Evolutionary conservation across 2,797 vertebrate species (phyloP).

Genomic region (Eulemur albifrons): DNA sequence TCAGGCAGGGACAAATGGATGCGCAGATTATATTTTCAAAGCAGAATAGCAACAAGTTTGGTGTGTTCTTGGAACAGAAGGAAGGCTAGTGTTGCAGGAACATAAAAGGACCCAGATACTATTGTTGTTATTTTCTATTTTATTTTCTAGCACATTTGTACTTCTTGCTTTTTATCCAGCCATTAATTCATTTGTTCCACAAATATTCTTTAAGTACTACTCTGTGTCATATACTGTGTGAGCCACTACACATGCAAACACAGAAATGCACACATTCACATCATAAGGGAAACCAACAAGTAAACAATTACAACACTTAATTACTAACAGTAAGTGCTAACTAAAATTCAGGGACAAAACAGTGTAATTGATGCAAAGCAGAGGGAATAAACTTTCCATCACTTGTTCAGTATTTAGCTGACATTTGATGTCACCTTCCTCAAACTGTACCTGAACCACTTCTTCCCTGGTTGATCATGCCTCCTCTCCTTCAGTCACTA

Average conservation of each 20-base stretch:
- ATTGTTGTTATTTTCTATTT: not conserved
- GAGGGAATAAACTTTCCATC: not conserved
- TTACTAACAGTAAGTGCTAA: not conserved
- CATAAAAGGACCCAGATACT: not conserved
- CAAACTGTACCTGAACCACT: not conserved
- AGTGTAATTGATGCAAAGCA: not conserved
- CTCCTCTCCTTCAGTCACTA: slow-evolving; percentile 11
- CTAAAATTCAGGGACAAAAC: not conserved
- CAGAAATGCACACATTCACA: not conserved
- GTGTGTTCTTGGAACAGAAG: not conserved
- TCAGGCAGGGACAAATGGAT: not conserved
- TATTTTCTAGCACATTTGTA: slow-evolving; percentile 14
- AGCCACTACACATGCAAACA: not conserved
- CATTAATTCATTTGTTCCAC: slow-evolving; percentile 3
- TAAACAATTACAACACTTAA: not conserved
- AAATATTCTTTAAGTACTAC: slow-evolving; percentile 26
- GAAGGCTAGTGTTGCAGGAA: not conserved
- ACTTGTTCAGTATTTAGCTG: not conserved
- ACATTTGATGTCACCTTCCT: not conserved
- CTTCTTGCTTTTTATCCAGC: slow-evolving; percentile 7
- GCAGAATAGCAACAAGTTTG: slow-evolving; percentile 18
- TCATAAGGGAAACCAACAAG: not conserved
- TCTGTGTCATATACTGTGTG: not conserved
- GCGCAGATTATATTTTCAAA: slow-evolving; percentile 40
- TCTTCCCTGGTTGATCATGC: not conserved